These are phyloP conservation scores for Loxodonta africana DNA, from an alignment of 2,113 vertebrate genomes.

Conservation along the genomic window DNA sequence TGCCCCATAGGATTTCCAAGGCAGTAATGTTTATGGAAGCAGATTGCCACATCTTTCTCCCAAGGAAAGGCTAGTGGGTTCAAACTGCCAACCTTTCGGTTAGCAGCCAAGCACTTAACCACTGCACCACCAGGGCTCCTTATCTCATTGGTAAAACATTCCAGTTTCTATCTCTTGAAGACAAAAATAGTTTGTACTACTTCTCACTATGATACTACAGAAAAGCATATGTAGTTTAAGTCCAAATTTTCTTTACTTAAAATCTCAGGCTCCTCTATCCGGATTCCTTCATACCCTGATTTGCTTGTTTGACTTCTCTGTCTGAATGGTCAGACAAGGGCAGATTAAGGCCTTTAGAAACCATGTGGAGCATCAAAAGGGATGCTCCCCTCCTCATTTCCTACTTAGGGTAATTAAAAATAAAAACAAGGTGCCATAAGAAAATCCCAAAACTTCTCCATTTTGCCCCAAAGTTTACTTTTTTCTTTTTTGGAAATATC, in stretches of 20 bases:
- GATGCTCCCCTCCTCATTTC: not conserved
- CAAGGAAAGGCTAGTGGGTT: not conserved
- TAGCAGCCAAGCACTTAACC: not conserved
- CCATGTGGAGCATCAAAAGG: not conserved
- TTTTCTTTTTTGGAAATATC: constrained; percentile 9
- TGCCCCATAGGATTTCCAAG: not conserved
- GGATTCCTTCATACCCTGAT: not conserved
- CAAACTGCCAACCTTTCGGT: not conserved
- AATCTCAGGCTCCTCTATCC: not conserved
- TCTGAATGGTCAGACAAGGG: not conserved
- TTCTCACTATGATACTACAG: not conserved
- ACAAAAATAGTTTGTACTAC: not conserved
- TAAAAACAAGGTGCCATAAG: not conserved
- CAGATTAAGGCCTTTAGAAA: not conserved
- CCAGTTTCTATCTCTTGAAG: not conserved
- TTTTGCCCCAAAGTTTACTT: not conserved
- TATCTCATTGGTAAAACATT: not conserved
- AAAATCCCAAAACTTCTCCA: not conserved
- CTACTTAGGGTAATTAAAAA: not conserved
- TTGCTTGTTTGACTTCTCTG: not conserved
- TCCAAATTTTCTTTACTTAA: not conserved
- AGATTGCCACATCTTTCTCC: not conserved
- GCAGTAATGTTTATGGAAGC: not conserved
- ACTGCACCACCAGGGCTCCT: not conserved
- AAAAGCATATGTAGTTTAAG: not conserved